Evolutionary conservation across 2,797 vertebrate species (phyloP).

Genomic region (Sebastes diploproa): DNA sequence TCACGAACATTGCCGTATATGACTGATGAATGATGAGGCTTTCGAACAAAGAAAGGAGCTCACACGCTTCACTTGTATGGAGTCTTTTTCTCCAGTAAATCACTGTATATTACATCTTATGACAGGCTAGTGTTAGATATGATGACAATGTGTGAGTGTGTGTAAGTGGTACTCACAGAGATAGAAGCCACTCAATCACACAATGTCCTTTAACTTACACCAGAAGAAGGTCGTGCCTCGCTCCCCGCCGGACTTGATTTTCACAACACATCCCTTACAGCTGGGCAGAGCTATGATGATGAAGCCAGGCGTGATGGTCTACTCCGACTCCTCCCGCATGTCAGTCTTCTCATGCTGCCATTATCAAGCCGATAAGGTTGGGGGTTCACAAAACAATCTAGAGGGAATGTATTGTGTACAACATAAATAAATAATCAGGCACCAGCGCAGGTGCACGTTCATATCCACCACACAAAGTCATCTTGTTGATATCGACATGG

Average conservation of each 20-base stretch:
- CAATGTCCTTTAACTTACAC: conserved; percentile 31
- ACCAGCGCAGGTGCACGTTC: neutral
- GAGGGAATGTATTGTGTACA: neutral
- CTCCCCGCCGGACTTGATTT: conserved; percentile 14
- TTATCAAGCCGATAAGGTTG: conserved; percentile 1
- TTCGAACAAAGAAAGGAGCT: conserved; percentile 20
- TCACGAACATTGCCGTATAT: conserved; percentile 23
- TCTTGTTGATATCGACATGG: no score
- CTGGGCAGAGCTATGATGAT: conserved; percentile 41
- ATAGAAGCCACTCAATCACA: conserved; percentile 25
- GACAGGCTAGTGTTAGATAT: conserved; percentile 38
- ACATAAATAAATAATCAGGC: neutral
- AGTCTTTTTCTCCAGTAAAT: conserved; percentile 29
- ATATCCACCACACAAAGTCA: no score
- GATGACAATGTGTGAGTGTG: conserved; percentile 32
- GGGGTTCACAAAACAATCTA: neutral
- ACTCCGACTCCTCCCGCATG: conserved; percentile 5
- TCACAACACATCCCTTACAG: conserved; percentile 48
- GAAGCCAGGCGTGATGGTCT: conserved; percentile 37
- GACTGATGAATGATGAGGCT: conserved; percentile 50
- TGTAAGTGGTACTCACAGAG: conserved; percentile 32
- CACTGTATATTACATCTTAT: conserved; percentile 28
- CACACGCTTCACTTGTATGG: neutral
- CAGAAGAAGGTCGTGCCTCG: conserved; percentile 51
- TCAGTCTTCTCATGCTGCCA: conserved; percentile 18